phyloP scores from a whole-genome alignment of 2,113 vertebrate genomes.

The Callipepla californica region DNA sequence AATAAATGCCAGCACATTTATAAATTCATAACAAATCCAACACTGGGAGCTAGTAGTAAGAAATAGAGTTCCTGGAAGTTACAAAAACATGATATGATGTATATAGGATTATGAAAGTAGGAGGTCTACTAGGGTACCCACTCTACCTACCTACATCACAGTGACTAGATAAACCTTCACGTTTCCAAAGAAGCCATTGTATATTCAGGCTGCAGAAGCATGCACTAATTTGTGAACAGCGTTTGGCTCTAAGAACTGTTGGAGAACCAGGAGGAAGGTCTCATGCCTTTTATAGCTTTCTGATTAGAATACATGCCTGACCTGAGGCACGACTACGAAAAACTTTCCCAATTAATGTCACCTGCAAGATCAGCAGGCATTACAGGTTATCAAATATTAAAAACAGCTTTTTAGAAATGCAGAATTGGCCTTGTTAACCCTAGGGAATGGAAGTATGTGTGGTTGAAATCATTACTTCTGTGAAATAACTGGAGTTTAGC shows the following conservation, averaged over 20 bases:
- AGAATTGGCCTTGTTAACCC: not conserved
- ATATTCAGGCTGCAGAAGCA: not conserved
- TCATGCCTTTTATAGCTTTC: not conserved
- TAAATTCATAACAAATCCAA: not conserved
- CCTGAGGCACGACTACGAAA: not conserved
- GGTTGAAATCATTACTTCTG: not conserved
- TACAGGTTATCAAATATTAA: slow-evolving; percentile 5
- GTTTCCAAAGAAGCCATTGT: slow-evolving; percentile 15
- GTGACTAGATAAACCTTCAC: not conserved
- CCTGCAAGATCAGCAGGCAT: not conserved
- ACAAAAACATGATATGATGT: not conserved
- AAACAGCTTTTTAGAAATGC: not conserved
- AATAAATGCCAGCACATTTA: not conserved
- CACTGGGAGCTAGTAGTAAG: not conserved
- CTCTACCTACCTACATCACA: not conserved
- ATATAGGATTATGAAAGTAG: not conserved
- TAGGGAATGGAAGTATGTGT: not conserved
- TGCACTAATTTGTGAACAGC: not conserved
- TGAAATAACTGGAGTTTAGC: not conserved
- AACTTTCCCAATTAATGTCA: not conserved
- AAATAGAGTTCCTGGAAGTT: not conserved
- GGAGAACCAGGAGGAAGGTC: not conserved
- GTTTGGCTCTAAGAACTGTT: not conserved
- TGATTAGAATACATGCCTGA: not conserved
- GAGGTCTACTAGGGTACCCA: not conserved